Evolutionary conservation across 2,797 vertebrate genomes (phyloP).

Genomic region (Mionectes olivaceus): DNA sequence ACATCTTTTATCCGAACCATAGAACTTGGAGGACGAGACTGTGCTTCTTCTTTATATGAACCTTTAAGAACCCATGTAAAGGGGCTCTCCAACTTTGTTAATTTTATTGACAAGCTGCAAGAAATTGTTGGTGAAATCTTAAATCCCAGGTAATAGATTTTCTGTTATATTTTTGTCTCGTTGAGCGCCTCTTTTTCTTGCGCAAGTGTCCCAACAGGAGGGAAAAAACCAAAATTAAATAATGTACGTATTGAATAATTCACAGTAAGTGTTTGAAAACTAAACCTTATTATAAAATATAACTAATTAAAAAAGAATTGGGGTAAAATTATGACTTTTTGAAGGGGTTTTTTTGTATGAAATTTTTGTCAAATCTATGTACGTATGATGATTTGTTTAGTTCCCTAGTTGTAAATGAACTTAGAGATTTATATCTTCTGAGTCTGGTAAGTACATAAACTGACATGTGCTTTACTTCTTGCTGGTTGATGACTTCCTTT

Average conservation of each 20-base stretch:
- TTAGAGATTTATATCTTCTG: not conserved
- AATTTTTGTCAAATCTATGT: not conserved
- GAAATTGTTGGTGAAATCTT: slow-evolving; percentile 90
- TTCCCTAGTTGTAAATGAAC: not conserved
- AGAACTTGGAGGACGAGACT: slow-evolving; percentile 92
- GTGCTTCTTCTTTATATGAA: slow-evolving; percentile 85
- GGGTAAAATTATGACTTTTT: not conserved
- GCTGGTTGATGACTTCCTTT: not conserved
- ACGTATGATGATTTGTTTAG: not conserved
- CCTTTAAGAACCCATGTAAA: slow-evolving; percentile 89
- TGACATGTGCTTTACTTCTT: not conserved
- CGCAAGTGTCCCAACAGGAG: accelerated
- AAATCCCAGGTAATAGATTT: slow-evolving; percentile 86
- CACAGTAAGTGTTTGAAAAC: not conserved
- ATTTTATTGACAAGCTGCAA: slow-evolving; percentile 90
- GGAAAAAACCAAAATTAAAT: not conserved
- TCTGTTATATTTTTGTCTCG: not conserved
- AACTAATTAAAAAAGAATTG: not conserved
- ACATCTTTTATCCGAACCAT: slow-evolving; percentile 91
- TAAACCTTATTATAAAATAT: not conserved
- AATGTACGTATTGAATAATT: not conserved
- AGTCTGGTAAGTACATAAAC: not conserved
- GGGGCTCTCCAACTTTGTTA: slow-evolving; percentile 88
- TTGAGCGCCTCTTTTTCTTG: not conserved
- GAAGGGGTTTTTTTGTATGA: not conserved